A percentile compares a stretch with the other conserved stretches of the same genome.
Conservation (phyloP, 1,140 invertebrate species). For the Zaprionus tsacasi region DNA sequence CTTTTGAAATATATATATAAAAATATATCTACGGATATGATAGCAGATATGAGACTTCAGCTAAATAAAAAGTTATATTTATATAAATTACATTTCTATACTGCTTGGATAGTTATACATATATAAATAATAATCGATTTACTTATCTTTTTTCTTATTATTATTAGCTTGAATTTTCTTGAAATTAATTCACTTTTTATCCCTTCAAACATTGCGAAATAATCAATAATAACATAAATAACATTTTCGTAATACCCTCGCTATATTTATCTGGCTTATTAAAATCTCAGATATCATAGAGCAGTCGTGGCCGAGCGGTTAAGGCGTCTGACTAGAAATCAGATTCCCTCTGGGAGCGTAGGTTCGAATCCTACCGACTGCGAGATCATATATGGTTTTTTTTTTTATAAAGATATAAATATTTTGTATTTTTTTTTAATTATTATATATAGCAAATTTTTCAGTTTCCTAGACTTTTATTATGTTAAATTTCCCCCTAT, state of each 20-base stretch:
- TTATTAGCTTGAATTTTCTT: background rate
- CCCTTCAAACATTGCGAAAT: background rate
- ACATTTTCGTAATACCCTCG: background rate
- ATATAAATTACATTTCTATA: background rate
- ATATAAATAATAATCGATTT: background rate
- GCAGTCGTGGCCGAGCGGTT: slow-evolving; percentile 93
- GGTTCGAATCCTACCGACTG: slow-evolving; percentile 94
- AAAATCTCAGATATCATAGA: background rate
- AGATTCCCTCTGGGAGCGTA: slow-evolving; percentile 94
- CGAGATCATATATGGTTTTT: slow-evolving; percentile 73
- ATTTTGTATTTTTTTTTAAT: background rate
- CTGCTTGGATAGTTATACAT: too few species aligned
- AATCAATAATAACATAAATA: background rate
- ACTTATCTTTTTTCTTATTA: too few species aligned
- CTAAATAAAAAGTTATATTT: too few species aligned
- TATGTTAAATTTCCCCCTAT: too few species aligned
- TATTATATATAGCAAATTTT: background rate
- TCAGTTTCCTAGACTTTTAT: too few species aligned
- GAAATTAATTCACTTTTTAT: background rate
- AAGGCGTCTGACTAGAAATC: slow-evolving; percentile 94
- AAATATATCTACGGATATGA: background rate
- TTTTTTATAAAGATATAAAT: background rate
- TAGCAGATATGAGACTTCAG: background rate
- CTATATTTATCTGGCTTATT: background rate
- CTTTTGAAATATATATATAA: background rate